phyloP scores from a whole-genome alignment of 2,888 invertebrate species.

The Heliconius ethilla region DNA sequence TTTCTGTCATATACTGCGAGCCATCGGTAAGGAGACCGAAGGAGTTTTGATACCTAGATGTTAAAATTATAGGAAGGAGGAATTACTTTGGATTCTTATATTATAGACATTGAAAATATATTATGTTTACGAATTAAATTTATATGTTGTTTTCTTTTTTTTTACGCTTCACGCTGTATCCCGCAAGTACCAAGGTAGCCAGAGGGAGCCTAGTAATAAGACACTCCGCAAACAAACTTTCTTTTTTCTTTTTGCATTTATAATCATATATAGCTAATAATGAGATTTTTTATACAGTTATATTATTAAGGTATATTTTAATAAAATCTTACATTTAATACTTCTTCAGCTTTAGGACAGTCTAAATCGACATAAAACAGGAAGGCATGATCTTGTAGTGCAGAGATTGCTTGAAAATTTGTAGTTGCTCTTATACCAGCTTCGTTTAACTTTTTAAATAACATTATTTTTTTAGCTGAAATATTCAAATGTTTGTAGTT shows the following conservation, averaged over 20 bases:
- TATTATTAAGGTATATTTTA: neutral
- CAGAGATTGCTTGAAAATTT: constrained; percentile 40
- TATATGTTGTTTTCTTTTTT: neutral
- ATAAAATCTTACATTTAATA: constrained; percentile 54
- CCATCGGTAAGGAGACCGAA: constrained; percentile 66
- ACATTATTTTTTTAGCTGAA: constrained; percentile 51
- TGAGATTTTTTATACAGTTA: too few relatives aligned
- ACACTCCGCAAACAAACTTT: too few relatives aligned
- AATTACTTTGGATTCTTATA: too few relatives aligned
- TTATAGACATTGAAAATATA: too few relatives aligned
- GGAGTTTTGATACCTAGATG: constrained; percentile 47
- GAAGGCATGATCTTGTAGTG: constrained; percentile 54
- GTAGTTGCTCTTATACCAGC: constrained; percentile 53
- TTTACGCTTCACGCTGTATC: neutral
- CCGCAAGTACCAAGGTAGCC: neutral
- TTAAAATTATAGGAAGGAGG: neutral
- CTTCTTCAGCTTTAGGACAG: constrained; percentile 52
- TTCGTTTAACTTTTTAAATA: constrained; percentile 53
- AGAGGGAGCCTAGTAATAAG: neutral
- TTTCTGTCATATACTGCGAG: constrained; percentile 51
- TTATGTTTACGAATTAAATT: too few relatives aligned
- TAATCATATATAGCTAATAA: too few relatives aligned
- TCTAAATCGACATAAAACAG: constrained; percentile 62
- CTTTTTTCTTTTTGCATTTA: too few relatives aligned
- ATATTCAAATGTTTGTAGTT: constrained; percentile 2